Conservation (phyloP, 2,113 vertebrate species). For the Anguilla japonica region DNA sequence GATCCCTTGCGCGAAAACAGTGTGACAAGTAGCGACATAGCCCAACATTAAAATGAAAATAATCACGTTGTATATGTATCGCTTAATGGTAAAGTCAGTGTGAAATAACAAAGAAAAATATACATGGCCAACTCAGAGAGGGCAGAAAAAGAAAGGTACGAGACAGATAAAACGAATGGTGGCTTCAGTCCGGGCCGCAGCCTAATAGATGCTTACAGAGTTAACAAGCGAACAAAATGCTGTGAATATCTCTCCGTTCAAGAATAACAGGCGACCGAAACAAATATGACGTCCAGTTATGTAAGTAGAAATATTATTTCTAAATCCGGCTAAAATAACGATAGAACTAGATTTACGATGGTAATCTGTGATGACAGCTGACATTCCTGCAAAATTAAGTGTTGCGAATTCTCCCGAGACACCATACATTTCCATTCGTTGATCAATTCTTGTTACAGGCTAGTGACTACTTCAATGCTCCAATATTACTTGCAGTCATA, state of each 20-base stretch:
- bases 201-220: background rate
- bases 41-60: background rate
- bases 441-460: background rate
- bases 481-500: background rate
- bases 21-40: background rate
- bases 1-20: background rate
- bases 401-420: background rate
- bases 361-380: background rate
- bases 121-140: background rate
- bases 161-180: no score
- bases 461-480: background rate
- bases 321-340: background rate
- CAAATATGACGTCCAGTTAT: slow-evolving; percentile 15
- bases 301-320: slow-evolving; percentile 13
- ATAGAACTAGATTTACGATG: background rate
- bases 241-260: background rate
- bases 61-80: background rate
- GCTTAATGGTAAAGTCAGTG: background rate
- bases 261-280: background rate
- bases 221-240: background rate
- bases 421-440: background rate
- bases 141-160: no score
- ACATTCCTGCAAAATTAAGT: background rate
- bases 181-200: background rate
- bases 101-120: background rate